Base-by-base conservation (phyloP, 2,113 vertebrate genomes). In the Zingel zingel region DNA sequence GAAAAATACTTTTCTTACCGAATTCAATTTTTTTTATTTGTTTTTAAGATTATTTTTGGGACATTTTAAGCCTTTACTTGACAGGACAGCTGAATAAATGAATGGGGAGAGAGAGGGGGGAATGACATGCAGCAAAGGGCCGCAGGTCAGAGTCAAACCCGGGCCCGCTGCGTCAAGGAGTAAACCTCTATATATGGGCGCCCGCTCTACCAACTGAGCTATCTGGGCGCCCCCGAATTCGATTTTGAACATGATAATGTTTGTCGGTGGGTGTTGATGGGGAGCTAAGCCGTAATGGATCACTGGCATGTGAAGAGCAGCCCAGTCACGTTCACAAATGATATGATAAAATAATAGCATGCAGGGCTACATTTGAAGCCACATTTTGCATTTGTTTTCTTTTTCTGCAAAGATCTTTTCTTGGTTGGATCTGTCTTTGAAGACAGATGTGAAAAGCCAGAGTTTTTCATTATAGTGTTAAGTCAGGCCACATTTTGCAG, bases 391-490 rank as follows among this genome's bases (percentile, higher is more conserved):
- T 76, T 88, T 76, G 54, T 74, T 33, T 67, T 81, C 23, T 74
- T 84, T 68, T 39, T 45, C 66, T 65, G 62, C 30, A 45, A 36
- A 86, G 77, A 78, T 47, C 62, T 82, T 84, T 67, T 67, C 77
- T 81, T 21, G 63, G 58, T 75, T 65, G 12, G 72, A 43, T 68
- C 64, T 43, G 3, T 78, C 16, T 89, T 36, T 74, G 64, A 84
- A 89, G 84, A 79, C 91, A 91, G 91, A 92, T 92, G 89, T 91
- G 82, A 85, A 77, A 82, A 85, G 69, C 87, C 74, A 72, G 82
- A 70, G 82, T 88, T 89, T 91, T 92, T 89, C 86, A 90, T 89
- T 86, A 77, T 7, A 23, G 72, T 73, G 80, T 82, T 88, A 88
- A 91, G 88, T 83, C 64, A 8, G 83, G 80, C 86, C 86, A 89